Percentiles rank a stretch among this genome's conserved stretches.
Evolutionary conservation across 2,113 vertebrate species (phyloP).

Genomic region (Alligator sinensis): DNA sequence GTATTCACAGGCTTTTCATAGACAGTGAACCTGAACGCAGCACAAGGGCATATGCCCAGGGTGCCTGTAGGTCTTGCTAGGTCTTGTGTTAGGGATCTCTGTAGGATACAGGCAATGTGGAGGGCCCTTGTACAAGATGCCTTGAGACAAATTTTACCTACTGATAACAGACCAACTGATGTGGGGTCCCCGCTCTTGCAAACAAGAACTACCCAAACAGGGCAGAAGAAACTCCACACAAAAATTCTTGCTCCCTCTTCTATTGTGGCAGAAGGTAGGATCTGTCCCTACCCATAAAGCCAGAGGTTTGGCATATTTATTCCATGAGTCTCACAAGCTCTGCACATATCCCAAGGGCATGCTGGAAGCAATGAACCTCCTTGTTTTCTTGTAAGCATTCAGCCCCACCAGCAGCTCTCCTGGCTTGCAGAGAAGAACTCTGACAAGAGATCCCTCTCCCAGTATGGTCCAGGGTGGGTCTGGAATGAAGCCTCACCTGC

Average conservation of each 20-base stretch:
- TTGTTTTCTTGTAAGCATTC: not conserved
- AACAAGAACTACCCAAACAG: not conserved
- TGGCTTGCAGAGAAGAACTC: accelerated
- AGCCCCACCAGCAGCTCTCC: no score
- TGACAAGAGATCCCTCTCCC: not conserved
- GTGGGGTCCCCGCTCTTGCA: accelerated
- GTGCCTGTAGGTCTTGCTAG: not conserved
- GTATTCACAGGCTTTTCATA: no score
- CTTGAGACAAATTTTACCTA: not conserved
- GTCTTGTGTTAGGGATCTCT: not conserved
- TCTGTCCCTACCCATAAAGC: not conserved
- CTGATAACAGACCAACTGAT: accelerated
- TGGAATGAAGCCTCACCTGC: no score
- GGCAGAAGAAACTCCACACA: accelerated
- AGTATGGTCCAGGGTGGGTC: not conserved
- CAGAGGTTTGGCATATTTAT: no score
- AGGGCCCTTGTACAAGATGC: not conserved
- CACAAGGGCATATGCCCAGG: no score
- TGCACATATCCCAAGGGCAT: not conserved
- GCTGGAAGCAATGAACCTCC: not conserved
- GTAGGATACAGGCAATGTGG: not conserved
- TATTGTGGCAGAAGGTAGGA: accelerated
- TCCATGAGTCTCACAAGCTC: not conserved
- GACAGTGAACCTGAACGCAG: no score
- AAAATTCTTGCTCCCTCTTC: accelerated